Base-by-base conservation (phyloP, 1,140 invertebrate species). In the Drosophila rhopaloa region DNA sequence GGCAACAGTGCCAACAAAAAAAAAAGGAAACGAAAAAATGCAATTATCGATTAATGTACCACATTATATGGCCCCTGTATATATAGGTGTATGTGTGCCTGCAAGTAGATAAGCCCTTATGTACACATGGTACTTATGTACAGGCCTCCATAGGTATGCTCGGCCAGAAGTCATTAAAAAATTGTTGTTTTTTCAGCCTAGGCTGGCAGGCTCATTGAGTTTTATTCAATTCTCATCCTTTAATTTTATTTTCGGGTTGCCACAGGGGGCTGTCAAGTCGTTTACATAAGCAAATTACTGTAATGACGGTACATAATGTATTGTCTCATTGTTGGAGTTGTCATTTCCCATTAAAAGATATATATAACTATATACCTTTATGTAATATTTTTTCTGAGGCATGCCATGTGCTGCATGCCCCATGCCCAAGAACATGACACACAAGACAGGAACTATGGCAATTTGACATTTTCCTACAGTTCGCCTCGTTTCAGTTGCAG, bases 1-100 rank as follows among this genome's bases (percentile, higher is more conserved):
- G 10, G 16, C 46, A 44, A 19, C 60, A 19, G 9, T 14, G 38
- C 47, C 41, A 56, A 38, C 32, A 35, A 38, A 60, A 59, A 65
- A 47, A 57, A 47, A 50, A 50, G 40, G 66, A 56, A 47, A 70
- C 51, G 66, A 85, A 86, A 86, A 79, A 79, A 79, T 89, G 80
- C 84, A 89, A 89, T 89, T 89, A 89, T 89, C 84, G 84, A 89
- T 89, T 89, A 89, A 89, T 89, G 85, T 84, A 74, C 77, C 84
- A 89, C 84, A 90, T 89, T 89, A 88, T 83, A 82, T 86, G 65
- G 62, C 79, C 68, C 72, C 73, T 62, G 78, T 65, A 63, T 47
- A 63, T 47, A 50, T 24, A 44, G 37, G 29, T 51, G 27, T 46
- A 32, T 50, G 46, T 61, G 13, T 19, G 11, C 32, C 13, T 50